A percentile compares a stretch with the other conserved stretches of the same genome.
Conservation (phyloP, 2,113 vertebrate species). For the Telmatochromis bifrenatus region DNA sequence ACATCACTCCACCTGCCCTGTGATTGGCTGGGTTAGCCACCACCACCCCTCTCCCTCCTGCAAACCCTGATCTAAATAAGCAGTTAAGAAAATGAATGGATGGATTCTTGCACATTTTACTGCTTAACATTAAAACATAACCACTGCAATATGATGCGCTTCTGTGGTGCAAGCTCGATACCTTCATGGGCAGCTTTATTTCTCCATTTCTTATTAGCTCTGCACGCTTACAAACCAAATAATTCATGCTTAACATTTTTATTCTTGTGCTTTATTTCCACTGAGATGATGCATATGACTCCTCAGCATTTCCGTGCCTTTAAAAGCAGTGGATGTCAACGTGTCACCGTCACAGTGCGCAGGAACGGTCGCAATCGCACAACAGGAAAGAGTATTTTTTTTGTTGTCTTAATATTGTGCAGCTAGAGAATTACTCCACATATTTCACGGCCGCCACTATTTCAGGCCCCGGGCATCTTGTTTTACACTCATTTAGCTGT, state of each 20-base stretch:
- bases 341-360: not conserved
- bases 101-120: not conserved
- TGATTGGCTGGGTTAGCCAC: not conserved
- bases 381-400: not conserved
- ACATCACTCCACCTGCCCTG: not conserved
- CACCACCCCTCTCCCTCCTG: not conserved
- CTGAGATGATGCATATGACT: not conserved
- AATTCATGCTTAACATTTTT: not conserved
- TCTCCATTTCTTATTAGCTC: not conserved
- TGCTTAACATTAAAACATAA: not conserved
- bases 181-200: not conserved
- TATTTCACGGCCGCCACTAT: not conserved
- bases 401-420: not conserved
- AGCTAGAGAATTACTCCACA: not conserved
- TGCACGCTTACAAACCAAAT: not conserved
- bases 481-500: not conserved
- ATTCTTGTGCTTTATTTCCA: not conserved
- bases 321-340: not conserved
- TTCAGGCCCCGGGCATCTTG: not conserved
- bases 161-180: not conserved
- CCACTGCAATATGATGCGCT: not conserved
- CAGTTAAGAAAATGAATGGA: not conserved
- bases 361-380: not conserved
- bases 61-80: not conserved
- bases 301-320: not conserved